phyloP scores from a whole-genome alignment of 2,888 invertebrate genomes.

The Carterocephalus palaemon region DNA sequence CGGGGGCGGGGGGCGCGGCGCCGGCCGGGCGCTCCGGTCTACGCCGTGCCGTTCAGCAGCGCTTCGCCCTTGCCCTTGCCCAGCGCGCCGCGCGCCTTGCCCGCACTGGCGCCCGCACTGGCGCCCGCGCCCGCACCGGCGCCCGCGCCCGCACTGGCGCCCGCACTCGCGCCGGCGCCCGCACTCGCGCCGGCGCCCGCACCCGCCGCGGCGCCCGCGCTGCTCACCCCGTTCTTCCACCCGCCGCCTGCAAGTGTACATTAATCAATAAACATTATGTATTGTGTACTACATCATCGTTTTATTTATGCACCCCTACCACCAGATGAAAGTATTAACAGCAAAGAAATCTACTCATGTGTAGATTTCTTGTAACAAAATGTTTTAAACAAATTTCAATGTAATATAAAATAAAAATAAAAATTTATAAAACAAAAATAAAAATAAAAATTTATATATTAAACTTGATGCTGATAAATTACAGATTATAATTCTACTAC shows the following conservation, averaged over 20 bases:
- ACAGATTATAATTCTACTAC: no score
- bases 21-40: conserved; percentile 35
- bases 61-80: conserved; percentile 79
- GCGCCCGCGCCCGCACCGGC: conserved; percentile 28
- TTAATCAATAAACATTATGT: no score
- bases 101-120: conserved; percentile 43
- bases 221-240: conserved; percentile 66
- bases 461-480: no score
- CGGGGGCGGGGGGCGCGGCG: conserved; percentile 29
- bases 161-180: conserved; percentile 27
- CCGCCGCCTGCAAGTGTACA: conserved; percentile 51
- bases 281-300: neutral
- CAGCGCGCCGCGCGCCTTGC: conserved; percentile 39
- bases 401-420: no score
- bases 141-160: conserved; percentile 26
- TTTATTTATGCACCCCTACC: neutral
- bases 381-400: no score
- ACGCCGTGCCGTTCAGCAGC: conserved; percentile 83
- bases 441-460: no score
- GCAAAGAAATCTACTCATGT: no score
- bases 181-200: no score
- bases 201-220: conserved; percentile 22
- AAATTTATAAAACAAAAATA: no score
- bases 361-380: no score
- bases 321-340: neutral